Percentiles rank a stretch among this genome's conserved stretches.
Conservation (phyloP, 2,797 vertebrate species). For the Alfaro cultratus region DNA sequence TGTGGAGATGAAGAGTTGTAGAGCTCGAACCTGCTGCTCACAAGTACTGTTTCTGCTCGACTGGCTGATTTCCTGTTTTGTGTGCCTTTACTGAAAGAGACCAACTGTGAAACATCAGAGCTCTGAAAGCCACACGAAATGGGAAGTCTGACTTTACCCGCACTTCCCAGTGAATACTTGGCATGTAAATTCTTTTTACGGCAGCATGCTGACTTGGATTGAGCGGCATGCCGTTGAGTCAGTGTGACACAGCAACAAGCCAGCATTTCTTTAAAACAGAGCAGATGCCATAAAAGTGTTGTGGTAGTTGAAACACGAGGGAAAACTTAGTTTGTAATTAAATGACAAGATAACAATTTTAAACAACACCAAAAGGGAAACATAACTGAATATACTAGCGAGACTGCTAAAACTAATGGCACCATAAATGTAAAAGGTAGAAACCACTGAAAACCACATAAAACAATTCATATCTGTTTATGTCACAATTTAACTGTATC, state of each 20-base stretch:
- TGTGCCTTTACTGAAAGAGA: conserved; percentile 3
- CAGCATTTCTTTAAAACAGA: not conserved
- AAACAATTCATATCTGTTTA: not conserved
- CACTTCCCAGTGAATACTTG: conserved; percentile 22
- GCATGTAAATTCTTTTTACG: conserved; percentile 23
- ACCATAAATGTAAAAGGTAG: not conserved
- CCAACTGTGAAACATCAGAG: conserved; percentile 25
- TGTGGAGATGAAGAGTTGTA: not conserved
- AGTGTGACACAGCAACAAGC: conserved; percentile 7
- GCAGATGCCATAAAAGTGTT: not conserved
- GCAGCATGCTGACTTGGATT: conserved; percentile 3
- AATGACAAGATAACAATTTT: not conserved
- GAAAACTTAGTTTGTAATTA: not conserved
- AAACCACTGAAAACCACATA: not conserved
- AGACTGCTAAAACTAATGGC: not conserved
- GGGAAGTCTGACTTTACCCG: conserved; percentile 59
- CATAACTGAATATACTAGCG: not conserved
- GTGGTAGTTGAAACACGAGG: not conserved
- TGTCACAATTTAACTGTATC: not conserved
- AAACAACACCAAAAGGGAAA: not conserved
- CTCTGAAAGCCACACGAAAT: conserved; percentile 48
- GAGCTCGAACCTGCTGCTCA: conserved; percentile 27
- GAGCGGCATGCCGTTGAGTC: conserved; percentile 11
- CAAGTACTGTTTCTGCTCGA: conserved; percentile 18
- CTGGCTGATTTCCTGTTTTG: conserved; percentile 61